phyloP scores from a whole-genome alignment of 1,140 invertebrate genomes.

The Sycophila sp. region DNA sequence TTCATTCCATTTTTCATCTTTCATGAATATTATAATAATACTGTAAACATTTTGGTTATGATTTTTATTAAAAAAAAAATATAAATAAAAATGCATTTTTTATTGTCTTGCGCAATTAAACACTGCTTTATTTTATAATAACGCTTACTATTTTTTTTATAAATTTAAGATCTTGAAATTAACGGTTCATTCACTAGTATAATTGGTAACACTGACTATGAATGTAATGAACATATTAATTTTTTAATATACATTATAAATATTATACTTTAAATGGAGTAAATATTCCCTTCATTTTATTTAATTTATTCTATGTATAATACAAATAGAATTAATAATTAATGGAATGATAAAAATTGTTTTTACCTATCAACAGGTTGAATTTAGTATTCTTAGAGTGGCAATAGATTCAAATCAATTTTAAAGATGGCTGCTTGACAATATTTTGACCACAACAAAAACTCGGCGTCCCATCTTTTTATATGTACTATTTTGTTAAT shows the following conservation, averaged over 20 bases:
- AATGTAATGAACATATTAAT: no score
- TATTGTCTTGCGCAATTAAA: no score
- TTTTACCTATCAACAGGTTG: no score
- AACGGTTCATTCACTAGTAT: neutral
- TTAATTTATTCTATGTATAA: no score
- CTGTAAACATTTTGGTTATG: slow-evolving; percentile 11
- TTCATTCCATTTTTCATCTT: neutral
- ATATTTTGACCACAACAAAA: slow-evolving; percentile 28
- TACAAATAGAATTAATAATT: no score
- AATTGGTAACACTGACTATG: neutral
- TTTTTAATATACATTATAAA: no score
- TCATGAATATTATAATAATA: neutral
- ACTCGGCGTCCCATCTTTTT: slow-evolving; percentile 3
- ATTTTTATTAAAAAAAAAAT: slow-evolving; percentile 3
- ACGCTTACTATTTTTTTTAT: neutral
- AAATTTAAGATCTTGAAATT: neutral
- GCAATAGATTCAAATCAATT: slow-evolving; percentile 13
- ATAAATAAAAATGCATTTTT: no score
- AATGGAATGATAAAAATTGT: no score
- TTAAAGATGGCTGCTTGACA: slow-evolving; percentile 14
- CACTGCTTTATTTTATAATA: neutral
- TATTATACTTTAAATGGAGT: no score
- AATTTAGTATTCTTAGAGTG: neutral
- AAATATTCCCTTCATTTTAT: no score
- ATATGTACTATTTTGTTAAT: neutral